Base-by-base conservation (phyloP, 2,113 vertebrate species). In the Dasypus novemcinctus region DNA sequence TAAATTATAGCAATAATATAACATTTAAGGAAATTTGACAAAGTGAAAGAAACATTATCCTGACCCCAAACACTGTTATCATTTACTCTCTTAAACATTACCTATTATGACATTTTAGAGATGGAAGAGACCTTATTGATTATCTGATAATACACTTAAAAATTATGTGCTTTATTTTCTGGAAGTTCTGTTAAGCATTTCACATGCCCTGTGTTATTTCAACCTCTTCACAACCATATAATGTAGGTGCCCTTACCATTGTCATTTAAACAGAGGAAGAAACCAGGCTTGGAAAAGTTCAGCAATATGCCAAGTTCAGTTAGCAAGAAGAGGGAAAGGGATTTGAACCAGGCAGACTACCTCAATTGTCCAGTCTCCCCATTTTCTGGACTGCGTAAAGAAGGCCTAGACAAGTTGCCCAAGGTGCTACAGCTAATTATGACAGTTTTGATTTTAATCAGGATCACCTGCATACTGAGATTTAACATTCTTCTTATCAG, bases 21-120 rank as follows among this genome's bases (percentile, higher is more conserved):
- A 82, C 69, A 81, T 69, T 69, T 97, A 14, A 87, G 71, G 75
- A 91, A 59, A 66, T 81, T 78, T 90, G 33, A 36, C 79, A 74
- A 93, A 86, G 33, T 57, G 3, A 20, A 76, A 41, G 38, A 84
- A 93, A 78, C 7, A 74, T 41, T 46, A 75, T 88, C 25, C 8
- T 64, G 80, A 54, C 52, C 3, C 75, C 25, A 69, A 87, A 92
- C 14, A 79, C 20, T 83, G 12, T 5, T 57, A 69, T 52, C 61
- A 61, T 33, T 4, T 3, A 52, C 78, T 76, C 71, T 74, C 41
- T 6, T 27, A 92, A 93, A 43, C 1, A 59, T 29, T 38, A 14
- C 2, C 2, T 91, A 31, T 71, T 64, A 54, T n/a, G n/a, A 71
- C 7, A 81, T 80, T 90, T 87, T 93, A 69, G 59, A 52, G 21